Conservation (phyloP, 2,888 invertebrate genomes). For the Folsomia candida region DNA sequence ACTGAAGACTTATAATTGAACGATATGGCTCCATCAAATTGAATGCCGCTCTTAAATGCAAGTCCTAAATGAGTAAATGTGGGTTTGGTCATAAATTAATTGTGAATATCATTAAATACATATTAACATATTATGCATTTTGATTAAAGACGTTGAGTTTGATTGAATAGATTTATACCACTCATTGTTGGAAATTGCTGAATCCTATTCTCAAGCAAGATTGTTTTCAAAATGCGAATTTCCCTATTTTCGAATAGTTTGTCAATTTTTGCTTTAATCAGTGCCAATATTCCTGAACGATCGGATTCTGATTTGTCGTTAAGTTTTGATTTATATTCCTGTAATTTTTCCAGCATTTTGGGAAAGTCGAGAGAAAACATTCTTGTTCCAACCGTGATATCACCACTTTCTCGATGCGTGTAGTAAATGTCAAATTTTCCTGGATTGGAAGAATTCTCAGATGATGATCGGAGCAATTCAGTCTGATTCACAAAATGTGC, state of each 20-base stretch:
- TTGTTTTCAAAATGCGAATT: neutral
- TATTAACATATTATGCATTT: too few relatives aligned
- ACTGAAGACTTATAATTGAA: neutral
- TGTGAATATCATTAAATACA: too few relatives aligned
- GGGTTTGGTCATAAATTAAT: too few relatives aligned
- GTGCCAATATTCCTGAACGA: too few relatives aligned
- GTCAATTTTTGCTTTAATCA: neutral
- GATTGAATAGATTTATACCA: neutral
- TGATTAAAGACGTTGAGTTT: too few relatives aligned
- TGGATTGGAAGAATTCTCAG: neutral
- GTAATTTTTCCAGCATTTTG: too few relatives aligned
- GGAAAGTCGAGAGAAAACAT: too few relatives aligned
- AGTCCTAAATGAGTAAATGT: neutral
- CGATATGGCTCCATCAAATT: neutral
- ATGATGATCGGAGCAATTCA: neutral
- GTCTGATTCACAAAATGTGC: too few relatives aligned
- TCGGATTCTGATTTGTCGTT: too few relatives aligned
- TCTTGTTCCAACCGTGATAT: neutral
- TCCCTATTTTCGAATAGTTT: neutral
- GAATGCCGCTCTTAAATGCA: neutral
- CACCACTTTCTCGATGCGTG: neutral
- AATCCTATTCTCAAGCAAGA: neutral
- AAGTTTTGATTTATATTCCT: too few relatives aligned
- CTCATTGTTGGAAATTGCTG: neutral
- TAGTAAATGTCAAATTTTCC: neutral